Evolutionary conservation across 1,140 invertebrate species (phyloP).

Genomic region (Anoplolepis gracilipes): DNA sequence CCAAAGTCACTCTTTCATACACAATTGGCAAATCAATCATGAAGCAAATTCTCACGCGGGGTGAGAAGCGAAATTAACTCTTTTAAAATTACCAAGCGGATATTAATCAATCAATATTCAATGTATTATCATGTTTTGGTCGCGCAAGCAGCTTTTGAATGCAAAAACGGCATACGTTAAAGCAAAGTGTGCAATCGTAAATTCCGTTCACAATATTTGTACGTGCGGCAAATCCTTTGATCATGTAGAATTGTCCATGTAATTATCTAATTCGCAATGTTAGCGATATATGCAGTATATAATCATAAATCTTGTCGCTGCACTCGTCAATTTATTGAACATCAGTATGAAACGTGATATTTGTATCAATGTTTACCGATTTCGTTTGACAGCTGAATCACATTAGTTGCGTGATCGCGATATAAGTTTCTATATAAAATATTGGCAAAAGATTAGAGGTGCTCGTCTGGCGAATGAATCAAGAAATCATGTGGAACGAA

Average conservation of each 20-base stretch:
- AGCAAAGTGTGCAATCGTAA: background rate
- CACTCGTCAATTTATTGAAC: slow-evolving; percentile 28
- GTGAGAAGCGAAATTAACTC: too few relatives aligned
- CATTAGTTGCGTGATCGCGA: background rate
- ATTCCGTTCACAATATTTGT: slow-evolving; percentile 23
- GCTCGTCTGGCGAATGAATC: background rate
- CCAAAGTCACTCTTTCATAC: background rate
- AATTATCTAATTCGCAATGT: slow-evolving; percentile 36
- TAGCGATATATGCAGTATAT: slow-evolving; percentile 7
- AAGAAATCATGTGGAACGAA: slow-evolving; percentile 13
- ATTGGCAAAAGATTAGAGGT: slow-evolving; percentile 26
- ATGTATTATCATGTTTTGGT: background rate
- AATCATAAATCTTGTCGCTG: slow-evolving; percentile 28
- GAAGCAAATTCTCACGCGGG: background rate
- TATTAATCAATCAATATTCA: background rate
- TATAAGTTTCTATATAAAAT: slow-evolving; percentile 21
- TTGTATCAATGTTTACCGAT: slow-evolving; percentile 30
- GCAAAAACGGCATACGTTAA: background rate
- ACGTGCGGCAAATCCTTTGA: slow-evolving; percentile 37
- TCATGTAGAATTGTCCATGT: slow-evolving; percentile 28
- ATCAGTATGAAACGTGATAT: slow-evolving; percentile 28
- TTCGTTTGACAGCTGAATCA: slow-evolving; percentile 30
- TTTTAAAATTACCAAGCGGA: background rate
- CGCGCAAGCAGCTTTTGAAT: background rate
- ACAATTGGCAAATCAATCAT: background rate